Evolutionary conservation across 2,888 invertebrate genomes (phyloP), one percentile per base, ranked within the genome.

Genomic region (Hipparchia sbordonii): DNA sequence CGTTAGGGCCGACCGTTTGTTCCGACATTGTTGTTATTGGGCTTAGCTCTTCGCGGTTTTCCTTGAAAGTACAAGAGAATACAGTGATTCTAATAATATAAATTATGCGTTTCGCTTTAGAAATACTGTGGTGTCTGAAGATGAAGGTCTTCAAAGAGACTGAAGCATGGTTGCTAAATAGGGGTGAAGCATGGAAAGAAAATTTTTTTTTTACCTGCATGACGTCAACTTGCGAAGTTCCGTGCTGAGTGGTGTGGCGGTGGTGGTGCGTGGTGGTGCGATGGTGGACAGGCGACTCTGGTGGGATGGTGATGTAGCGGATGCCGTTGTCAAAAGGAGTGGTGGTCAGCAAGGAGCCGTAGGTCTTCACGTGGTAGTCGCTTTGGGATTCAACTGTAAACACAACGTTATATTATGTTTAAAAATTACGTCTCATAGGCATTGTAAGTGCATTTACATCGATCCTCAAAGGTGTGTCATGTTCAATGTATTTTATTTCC

Each of bases 311-410:
- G 84, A 94, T 89, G 84, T 92, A 89, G 74, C 92, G 84, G 83
- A 94, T 89, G 77, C 91, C 89, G 79, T 87, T 87, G 85, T 93
- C 90, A 78, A 87, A 83, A n/a, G 91, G 84, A 7, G 94, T 86
- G 62, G 94, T 89, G 59, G 94, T 89, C 74, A 90, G 79, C 72
- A 92, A 81, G 10, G 90, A 82, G 59, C 91, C 86, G 88, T 95
- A 86, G 81, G 94, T 86, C 91, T 95, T 85, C 90, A 95, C 81
- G 89, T 98, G 98, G 87, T 97, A 98, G 89, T 98, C 97, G 86
- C 97, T 97, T 90, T 98, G 98, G 12, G 97, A 96, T 90, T 98
- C 97, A 84, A 97, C 98, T 98, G 92, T 12, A 95, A 39, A 52
- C 7, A 23, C 8, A 48, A 48, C 39, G 39, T 39, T 39, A 5